Evolutionary conservation across 2,113 vertebrate genomes (phyloP).

Genomic region (Oncorhynchus mykiss): DNA sequence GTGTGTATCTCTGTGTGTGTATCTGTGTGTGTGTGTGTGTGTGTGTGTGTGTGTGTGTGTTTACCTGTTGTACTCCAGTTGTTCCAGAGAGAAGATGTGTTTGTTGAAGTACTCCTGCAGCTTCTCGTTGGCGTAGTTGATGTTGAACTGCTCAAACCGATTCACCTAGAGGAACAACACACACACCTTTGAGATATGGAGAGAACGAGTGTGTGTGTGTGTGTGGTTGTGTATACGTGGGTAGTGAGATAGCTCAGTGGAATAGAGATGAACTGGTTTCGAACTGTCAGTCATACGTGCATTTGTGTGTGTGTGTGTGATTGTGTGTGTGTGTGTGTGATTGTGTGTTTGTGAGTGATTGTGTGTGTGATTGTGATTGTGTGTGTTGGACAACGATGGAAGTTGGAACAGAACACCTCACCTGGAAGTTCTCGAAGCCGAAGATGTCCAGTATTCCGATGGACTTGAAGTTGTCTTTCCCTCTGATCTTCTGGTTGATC

Average conservation of each 20-base stretch:
- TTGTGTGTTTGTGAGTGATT: background rate
- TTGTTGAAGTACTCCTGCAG: slow-evolving; percentile 95
- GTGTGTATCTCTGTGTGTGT: background rate
- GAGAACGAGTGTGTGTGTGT: background rate
- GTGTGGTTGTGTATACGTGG: background rate
- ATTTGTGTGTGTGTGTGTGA: background rate
- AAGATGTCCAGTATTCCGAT: slow-evolving; percentile 95
- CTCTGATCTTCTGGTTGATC: slow-evolving; percentile 88
- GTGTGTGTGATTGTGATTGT: background rate
- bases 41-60: background rate
- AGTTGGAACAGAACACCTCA: slow-evolving; percentile 40
- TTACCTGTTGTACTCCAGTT: slow-evolving; percentile 91
- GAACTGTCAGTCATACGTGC: too few relatives aligned
- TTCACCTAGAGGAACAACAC: slow-evolving; percentile 77
- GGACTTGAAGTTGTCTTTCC: slow-evolving; percentile 92
- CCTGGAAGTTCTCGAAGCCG: slow-evolving; percentile 93
- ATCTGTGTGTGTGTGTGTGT: slow-evolving; percentile 63
- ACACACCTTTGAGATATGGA: background rate
- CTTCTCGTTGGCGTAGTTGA: slow-evolving; percentile 94
- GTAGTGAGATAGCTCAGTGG: too few relatives aligned
- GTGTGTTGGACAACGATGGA: background rate
- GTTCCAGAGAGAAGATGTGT: slow-evolving; percentile 92
- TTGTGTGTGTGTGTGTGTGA: background rate
- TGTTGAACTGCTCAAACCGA: slow-evolving; percentile 92
- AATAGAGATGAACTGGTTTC: too few relatives aligned